Evolutionary conservation across 2,113 vertebrate species (phyloP), one percentile per base, ranked within the genome.

Genomic region (Cathartes aura): DNA sequence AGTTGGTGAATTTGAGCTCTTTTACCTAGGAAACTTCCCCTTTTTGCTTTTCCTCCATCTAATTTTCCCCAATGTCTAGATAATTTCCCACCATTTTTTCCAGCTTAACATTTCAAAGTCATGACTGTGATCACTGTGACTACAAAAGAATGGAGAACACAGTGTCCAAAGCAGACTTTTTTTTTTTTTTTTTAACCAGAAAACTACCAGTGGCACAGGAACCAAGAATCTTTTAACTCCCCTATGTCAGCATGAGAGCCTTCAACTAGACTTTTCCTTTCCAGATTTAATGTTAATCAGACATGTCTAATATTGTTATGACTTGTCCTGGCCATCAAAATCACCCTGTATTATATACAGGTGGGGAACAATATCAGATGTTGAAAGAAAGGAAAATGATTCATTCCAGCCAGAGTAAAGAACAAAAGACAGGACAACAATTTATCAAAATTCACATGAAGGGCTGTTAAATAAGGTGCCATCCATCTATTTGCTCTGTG

Each of bases 331-430:
- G 43, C 59, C 63, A 67, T 85, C 55, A 58, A 7, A 85, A 43
- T 75, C 71, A 72, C n/a, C 32, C 38, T 67, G 30, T 78, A 89
- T 83, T 78, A 86, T 56, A 87, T 56, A 93, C 53, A 96, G 78
- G 81, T 88, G 78, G 32, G 55, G 32, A 87, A 91, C n/a, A 73
- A 55, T 82, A 89, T 93, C 73, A 95, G 53, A 82, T 96, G 94
- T 82, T 96, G 94, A 98, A 96, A 96, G 96, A 96, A 92, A 73
- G 40, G 81, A 96, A 96, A 88, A 96, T 94, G 4, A 94, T 88
- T 92, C 34, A 92, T 92, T 91, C 72, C 50, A 95, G 45, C 8
- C 32, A 58, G 27, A 83, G 58, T 64, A 87, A 89, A 93, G 62
- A 96, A 95, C 34, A 96, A 82, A 96, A 92, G 80, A 71, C 63